Evolutionary conservation across 2,797 vertebrate genomes (phyloP).

Genomic region (Lophius americanus): DNA sequence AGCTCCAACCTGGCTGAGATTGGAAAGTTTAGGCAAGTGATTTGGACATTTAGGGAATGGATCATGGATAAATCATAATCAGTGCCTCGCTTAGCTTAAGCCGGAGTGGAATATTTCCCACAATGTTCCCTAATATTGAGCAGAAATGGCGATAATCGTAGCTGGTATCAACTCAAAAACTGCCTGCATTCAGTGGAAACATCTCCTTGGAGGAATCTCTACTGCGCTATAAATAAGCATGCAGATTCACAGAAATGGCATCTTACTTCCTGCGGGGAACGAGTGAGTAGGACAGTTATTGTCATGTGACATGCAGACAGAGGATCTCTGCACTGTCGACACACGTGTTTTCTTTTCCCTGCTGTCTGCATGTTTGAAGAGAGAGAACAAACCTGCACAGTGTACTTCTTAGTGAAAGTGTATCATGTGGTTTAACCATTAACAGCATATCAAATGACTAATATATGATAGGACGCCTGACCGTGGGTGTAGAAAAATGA

Average conservation of each 20-base stretch:
- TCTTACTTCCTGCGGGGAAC: slow-evolving; percentile 24
- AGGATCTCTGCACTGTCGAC: not conserved
- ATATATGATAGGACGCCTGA: slow-evolving; percentile 3
- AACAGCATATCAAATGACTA: slow-evolving; percentile 35
- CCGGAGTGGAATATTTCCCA: too few relatives aligned
- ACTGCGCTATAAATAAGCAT: slow-evolving; percentile 29
- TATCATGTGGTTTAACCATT: slow-evolving; percentile 47
- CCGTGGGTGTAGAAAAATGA: not conserved
- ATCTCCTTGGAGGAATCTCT: slow-evolving; percentile 24
- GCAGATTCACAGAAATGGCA: slow-evolving; percentile 26
- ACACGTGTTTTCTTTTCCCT: not conserved
- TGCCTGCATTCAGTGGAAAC: slow-evolving; percentile 42
- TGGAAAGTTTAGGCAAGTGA: too few relatives aligned
- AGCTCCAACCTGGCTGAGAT: too few relatives aligned
- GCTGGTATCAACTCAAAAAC: slow-evolving; percentile 10
- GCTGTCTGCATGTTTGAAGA: slow-evolving; percentile 13
- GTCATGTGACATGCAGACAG: slow-evolving; percentile 43
- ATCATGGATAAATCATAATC: too few relatives aligned
- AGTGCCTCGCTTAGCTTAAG: too few relatives aligned
- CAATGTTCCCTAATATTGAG: too few relatives aligned
- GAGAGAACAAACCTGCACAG: not conserved
- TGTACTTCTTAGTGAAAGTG: slow-evolving; percentile 14
- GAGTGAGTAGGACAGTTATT: slow-evolving; percentile 4
- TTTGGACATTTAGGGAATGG: too few relatives aligned
- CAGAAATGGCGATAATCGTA: slow-evolving; percentile 1